Evolutionary conservation across 2,888 invertebrate species (phyloP), one percentile per base, ranked within the genome.

Genomic region (Xanthia icteritia): DNA sequence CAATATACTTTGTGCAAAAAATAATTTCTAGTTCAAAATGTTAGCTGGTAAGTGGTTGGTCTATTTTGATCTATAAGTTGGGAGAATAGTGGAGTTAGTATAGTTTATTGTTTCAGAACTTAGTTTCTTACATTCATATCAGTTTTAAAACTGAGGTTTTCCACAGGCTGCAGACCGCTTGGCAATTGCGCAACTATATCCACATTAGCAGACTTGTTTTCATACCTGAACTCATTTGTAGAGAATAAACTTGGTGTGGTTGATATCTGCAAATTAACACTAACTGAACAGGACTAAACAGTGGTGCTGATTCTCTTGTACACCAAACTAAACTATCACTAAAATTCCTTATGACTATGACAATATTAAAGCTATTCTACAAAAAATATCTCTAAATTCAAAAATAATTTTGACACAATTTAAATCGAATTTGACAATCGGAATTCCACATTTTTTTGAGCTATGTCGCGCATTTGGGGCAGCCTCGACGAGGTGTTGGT

Each of bases 181-280:
- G 97, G 95, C 91, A 98, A 98, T 76, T 97, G 96, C 0, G 98
- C 97, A 78, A 97, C 92, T 76, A 99, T 97, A 85, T 98, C 97
- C 5, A 98, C 97, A 71, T 94, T 94, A 74, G 96, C 94, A 58
- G 90, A 89, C 42, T 94, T 93, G 60, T 91, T 92, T 68, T 96
- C 94, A 81, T 95, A 93, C 93, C 93, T 97, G 91, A 94, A 96
- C 88, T 98, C 98, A 69, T 97, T 97, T 15, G 98, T 92, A 61
- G 93, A 92, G 92, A 98, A 98, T 68, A 98, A 96, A 79, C 98
- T 98, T 23, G 98, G 98, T 88, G 97, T 97, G 5, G 97, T 97
- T 77, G 98, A 98, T 91, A 98, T 97, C 97, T 98, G 91, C 64
- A 94, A 92, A 85, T 39, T 31, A 23, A 54, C 11, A 51, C 51